These are phyloP conservation scores for Athalia rosae DNA, from an alignment of 2,888 invertebrate species.

Conservation along the genomic window DNA sequence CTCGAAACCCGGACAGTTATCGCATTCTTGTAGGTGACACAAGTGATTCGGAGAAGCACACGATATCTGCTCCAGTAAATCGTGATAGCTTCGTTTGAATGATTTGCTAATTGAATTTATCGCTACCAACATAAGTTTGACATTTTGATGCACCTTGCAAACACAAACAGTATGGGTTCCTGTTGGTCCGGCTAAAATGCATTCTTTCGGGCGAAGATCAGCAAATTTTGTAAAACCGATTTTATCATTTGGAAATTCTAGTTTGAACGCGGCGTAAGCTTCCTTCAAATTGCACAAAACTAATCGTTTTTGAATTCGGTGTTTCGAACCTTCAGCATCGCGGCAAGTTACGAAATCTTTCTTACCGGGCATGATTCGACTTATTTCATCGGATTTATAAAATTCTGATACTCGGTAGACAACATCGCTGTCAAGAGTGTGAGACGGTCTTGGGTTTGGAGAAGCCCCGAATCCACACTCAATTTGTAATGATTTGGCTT, in stretches of 20 bases:
- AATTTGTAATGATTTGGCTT: conserved; percentile 42
- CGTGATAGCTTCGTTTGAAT: no score
- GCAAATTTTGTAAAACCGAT: no score
- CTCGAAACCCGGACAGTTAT: neutral
- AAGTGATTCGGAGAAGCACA: neutral
- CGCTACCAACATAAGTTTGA: no score
- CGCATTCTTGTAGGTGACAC: neutral
- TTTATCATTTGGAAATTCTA: no score
- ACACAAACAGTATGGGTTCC: no score
- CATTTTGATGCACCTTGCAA: no score
- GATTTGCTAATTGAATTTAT: no score
- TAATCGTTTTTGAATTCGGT: neutral
- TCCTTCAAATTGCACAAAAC: neutral
- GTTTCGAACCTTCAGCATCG: conserved; percentile 32
- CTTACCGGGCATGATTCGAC: conserved; percentile 46
- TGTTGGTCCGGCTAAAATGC: no score
- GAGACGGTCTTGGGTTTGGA: conserved; percentile 45
- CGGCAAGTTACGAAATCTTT: conserved; percentile 48
- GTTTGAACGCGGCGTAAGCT: no score
- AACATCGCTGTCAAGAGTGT: conserved; percentile 17
- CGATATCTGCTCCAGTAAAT: no score
- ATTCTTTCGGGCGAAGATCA: no score
- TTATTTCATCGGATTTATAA: conserved; percentile 48
- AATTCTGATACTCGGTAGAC: conserved; percentile 37
- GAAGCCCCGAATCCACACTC: conserved; percentile 42